Evolutionary conservation across 2,888 invertebrate genomes (phyloP), one percentile per base, ranked within the genome.

Genomic region (Zootermopsis nevadensis): DNA sequence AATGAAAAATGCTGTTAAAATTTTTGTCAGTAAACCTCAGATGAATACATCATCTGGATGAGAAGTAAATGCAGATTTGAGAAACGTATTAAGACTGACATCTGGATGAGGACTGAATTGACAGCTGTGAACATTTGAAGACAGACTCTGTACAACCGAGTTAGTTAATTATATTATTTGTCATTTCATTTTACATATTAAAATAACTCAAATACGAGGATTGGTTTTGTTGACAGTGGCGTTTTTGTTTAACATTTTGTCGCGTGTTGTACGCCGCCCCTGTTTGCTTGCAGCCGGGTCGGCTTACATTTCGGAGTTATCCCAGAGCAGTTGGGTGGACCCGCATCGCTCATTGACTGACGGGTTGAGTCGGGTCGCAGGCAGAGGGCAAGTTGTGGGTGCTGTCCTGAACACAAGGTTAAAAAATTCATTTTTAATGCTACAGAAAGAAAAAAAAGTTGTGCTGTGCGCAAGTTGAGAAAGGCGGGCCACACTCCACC

Each of bases 241-340:
- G 38, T 35, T 38, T 74, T 42, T 74, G 74, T 74, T 38, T 24
- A 33, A n/a, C 38, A 33, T 74, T 74, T 74, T 74, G 74, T 74
- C 10, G 8, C 22, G 4, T n/a, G n/a, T 35, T 74, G 74, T 74
- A 74, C 74, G n/a, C 24, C 35, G 15, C 67, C 72, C 24, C n/a
- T 6, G 60, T 74, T n/a, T 38, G n/a, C 38, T 6, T n/a, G 24
- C 4, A 74, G 74, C 2, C 31, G 74, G 38, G 24, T 69, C 69
- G 69, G 27, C 22, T 69, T 33, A 31, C 69, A 69, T 2, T 31
- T 19, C 69, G 31, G n/a, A 19, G 33, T 19, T 66, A 27, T 30
- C 27, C 30, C n/a, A n/a, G 66, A 66, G 30, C 66, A 8, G 6
- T 74, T 74, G 74, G 74, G 74, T 24, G 74, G 38, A 74, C 74